Evolutionary conservation across 2,888 invertebrate species (phyloP), one percentile per base, ranked within the genome.

Genomic region (Tortricodes alternella): DNA sequence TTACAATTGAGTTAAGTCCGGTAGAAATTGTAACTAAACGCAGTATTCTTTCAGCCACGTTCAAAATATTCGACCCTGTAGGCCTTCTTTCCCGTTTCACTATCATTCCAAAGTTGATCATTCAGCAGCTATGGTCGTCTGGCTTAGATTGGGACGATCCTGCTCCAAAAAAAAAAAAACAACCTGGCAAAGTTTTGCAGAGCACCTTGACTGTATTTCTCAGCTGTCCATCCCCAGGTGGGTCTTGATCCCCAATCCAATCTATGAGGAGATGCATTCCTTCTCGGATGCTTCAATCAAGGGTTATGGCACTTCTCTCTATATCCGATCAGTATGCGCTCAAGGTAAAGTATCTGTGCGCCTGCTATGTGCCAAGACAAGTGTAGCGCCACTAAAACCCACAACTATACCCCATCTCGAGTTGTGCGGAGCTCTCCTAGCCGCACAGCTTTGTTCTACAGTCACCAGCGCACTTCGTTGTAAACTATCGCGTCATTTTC

Each of bases 341-440:
- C 5, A 29, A n/a, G 16, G 38, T 2, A 18, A 24, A 15, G 38
- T 62, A 3, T 18, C 29, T 2, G 19, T 53, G 2, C 29, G 44
- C 3, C 46, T 65, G 4, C 29, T 66, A 5, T 61, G 61, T 24
- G 58, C 65, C 1, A 69, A 67, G 46, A 34, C 62, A 7, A 50
- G 53, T 13, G 59, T 66, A 2, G 61, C 66, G 6, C 61, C 65
- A 1, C 1, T 60, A 1, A 65, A 66, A 35, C 35, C 57, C 1
- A 41, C 46, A 6, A 53, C 57, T 1, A 53, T 69, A 8, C 65
- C 66, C 0, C 53, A 63, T 8, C 41, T 67, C 2, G 67, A 67
- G 35, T 38, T 67, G n/a, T 64, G 63, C 21, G 66, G 58, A 6
- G 65, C 62, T 0, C 39, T 62, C 7, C 16, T 65, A 27, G 53